These are phyloP conservation scores for Poecilobothrus nobilitatus DNA, from an alignment of 2,888 invertebrate genomes.

Conservation along the genomic window DNA sequence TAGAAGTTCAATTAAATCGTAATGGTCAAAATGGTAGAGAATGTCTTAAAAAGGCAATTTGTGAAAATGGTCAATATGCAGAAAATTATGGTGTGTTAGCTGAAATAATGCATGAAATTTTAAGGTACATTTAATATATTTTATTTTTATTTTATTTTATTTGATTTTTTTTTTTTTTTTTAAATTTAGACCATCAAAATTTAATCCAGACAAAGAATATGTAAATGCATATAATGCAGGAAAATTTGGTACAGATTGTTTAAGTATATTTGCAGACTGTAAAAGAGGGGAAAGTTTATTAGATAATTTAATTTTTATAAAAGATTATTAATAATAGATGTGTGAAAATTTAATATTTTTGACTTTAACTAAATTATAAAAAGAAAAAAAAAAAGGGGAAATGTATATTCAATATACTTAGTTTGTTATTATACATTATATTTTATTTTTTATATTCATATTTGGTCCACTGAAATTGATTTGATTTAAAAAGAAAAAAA, in stretches of 20 bases:
- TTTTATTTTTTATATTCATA: too few relatives aligned
- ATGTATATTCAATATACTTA: too few relatives aligned
- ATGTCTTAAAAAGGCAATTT: slow-evolving; percentile 13
- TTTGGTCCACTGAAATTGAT: too few relatives aligned
- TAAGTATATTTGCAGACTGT: slow-evolving; percentile 53
- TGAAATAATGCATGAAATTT: slow-evolving; percentile 16
- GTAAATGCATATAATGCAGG: slow-evolving; percentile 56
- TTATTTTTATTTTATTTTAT: too few relatives aligned
- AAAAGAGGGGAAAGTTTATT: slow-evolving; percentile 52
- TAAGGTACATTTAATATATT: slow-evolving; percentile 8
- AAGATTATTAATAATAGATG: neutral
- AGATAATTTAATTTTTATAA: slow-evolving; percentile 37
- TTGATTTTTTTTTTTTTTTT: neutral
- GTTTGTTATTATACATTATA: too few relatives aligned
- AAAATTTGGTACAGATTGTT: slow-evolving; percentile 55
- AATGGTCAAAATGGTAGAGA: slow-evolving; percentile 13
- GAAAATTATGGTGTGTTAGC: slow-evolving; percentile 12
- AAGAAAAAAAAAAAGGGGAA: too few relatives aligned
- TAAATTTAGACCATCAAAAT: slow-evolving; percentile 31
- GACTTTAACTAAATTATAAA: too few relatives aligned
- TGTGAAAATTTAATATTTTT: too few relatives aligned
- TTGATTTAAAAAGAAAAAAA: too few relatives aligned
- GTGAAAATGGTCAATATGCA: slow-evolving; percentile 13
- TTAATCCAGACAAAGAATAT: slow-evolving; percentile 48
- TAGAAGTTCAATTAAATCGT: slow-evolving; percentile 10